Evolutionary conservation across 2,888 invertebrate genomes (phyloP).

Genomic region (Pachliopta kotzebuea): DNA sequence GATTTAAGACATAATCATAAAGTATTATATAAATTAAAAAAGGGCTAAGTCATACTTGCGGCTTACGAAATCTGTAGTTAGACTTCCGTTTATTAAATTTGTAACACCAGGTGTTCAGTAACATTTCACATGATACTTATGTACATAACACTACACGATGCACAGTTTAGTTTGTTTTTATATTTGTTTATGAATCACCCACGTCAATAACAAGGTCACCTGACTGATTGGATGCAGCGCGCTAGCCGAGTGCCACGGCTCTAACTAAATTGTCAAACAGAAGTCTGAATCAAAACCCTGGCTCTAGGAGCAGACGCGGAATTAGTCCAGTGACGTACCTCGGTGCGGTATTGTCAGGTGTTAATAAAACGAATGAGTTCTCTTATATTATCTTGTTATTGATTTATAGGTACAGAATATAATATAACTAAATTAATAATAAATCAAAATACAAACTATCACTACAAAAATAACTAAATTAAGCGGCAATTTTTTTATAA

Average conservation of each 20-base stretch:
- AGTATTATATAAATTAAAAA: too few species aligned
- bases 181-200: conserved; percentile 41
- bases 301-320: conserved; percentile 54
- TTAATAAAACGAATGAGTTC: conserved; percentile 12
- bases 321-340: conserved; percentile 57
- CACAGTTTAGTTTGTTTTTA: conserved; percentile 11
- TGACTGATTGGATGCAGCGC: conserved; percentile 39
- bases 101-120: conserved; percentile 26
- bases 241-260: conserved; percentile 50
- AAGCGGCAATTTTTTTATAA: too few species aligned
- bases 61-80: conserved; percentile 6
- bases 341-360: conserved; percentile 29
- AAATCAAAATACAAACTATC: too few species aligned
- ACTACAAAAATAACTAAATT: too few species aligned
- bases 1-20: too few species aligned
- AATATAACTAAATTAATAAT: too few species aligned
- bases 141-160: conserved; percentile 8
- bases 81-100: conserved; percentile 14
- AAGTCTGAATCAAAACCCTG: conserved; percentile 63
- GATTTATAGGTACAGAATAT: background rate
- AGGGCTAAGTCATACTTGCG: background rate
- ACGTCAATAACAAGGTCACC: conserved; percentile 39
- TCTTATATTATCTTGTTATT: conserved; percentile 7
- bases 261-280: conserved; percentile 68
- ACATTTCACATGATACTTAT: conserved; percentile 30